Evolutionary conservation across 1,140 invertebrate species (phyloP), one percentile per base, ranked within the genome.

Genomic region (Conus betulinus): DNA sequence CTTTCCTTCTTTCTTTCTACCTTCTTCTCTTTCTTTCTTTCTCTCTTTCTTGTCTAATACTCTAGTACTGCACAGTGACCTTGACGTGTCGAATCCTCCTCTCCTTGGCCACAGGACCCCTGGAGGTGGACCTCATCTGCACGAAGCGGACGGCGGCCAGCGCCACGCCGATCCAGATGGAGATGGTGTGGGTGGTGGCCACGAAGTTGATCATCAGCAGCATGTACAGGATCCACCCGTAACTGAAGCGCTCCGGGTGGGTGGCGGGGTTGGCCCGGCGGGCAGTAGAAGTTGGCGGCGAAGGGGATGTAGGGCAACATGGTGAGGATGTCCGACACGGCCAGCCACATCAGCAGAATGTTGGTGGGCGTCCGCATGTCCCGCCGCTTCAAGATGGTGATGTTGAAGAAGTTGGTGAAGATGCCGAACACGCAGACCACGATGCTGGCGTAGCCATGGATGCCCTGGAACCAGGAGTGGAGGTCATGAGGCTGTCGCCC

Each of bases 111-210:
- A 97, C 95, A 90, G 97, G 98, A 11, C 88, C 74, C 51, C 89
- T 89, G 95, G 95, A 97, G 97, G 89, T 96, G 96, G 90, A 97
- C 97, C 5, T 97, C 97, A 94, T 96, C 93, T 92, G 96, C 95
- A 7, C 98, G 97, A 5, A 98, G 51, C 94, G 87, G 71, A 94
- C 93, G 0, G 99, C 97, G 0, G 98, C 98, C 78, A 99, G 94
- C 1, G 97, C 97, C 0, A 99, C 97, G 0, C 98, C 99, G 88
- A 99, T 94, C 97, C 98, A 99, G 88, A 98, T 99, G 1, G 98
- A 98, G 81, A 99, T 98, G 0, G 98, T 99, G 95, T 99, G 98
- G 93, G 97, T 96, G 0, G 98, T 97, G 96, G 96, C 95, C 0
- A 96, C 95, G 93, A 98, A 98, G 90, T 98, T 93, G 67, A 94